These are phyloP conservation scores for Mirounga angustirostris DNA, from an alignment of 2,113 vertebrate genomes.

Conservation along the genomic window DNA sequence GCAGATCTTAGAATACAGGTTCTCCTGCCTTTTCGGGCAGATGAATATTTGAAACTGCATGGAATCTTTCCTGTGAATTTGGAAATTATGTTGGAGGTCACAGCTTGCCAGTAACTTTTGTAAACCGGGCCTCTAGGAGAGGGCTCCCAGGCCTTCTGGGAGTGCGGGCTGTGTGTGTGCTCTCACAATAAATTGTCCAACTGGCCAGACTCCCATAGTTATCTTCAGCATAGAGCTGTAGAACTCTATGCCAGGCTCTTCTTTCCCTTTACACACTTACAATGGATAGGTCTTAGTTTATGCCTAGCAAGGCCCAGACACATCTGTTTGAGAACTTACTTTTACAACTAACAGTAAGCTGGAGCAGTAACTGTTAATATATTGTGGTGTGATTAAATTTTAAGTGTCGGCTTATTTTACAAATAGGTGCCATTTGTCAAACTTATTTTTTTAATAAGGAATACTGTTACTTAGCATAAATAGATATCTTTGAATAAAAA, in stretches of 20 bases:
- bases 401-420: background rate
- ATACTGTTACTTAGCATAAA: background rate
- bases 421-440: background rate
- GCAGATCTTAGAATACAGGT: background rate
- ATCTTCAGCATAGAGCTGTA: background rate
- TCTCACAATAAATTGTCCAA: background rate
- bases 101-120: background rate
- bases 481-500: background rate
- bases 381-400: background rate
- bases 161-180: background rate
- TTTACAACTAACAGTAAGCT: background rate
- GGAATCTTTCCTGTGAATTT: background rate
- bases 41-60: background rate
- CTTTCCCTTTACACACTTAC: background rate
- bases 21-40: background rate
- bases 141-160: background rate
- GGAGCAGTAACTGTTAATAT: background rate
- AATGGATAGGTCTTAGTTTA: background rate
- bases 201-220: background rate
- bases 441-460: slow-evolving; percentile 13
- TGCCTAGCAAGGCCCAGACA: background rate
- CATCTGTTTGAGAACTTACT: background rate
- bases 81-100: background rate
- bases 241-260: background rate
- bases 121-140: background rate